Evolutionary conservation across 1,140 invertebrate species (phyloP).

Genomic region (Hestina assimilis): DNA sequence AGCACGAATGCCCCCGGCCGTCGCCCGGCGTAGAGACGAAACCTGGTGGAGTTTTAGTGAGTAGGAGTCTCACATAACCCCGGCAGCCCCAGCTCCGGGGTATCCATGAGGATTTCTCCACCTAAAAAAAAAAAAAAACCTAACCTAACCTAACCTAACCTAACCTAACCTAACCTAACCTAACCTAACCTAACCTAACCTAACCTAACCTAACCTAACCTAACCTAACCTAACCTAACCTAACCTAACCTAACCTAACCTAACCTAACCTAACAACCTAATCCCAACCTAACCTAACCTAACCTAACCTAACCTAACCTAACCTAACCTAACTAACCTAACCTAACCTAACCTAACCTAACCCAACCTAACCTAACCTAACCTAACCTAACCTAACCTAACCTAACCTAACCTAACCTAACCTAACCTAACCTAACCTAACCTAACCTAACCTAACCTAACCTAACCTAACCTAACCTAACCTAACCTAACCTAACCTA

Average conservation of each 20-base stretch:
- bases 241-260: conserved; percentile 10
- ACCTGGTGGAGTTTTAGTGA: too few relatives aligned
- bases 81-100: too few relatives aligned
- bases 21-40: too few relatives aligned
- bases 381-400: conserved; percentile 12
- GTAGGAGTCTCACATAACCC: too few relatives aligned
- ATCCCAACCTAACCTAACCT: conserved; percentile 11
- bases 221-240: conserved; percentile 12
- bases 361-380: conserved; percentile 14
- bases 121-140: too few relatives aligned
- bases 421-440: conserved; percentile 12
- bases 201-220: conserved; percentile 11
- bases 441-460: conserved; percentile 12
- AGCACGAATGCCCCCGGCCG: too few relatives aligned
- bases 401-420: conserved; percentile 11
- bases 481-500: conserved; percentile 11
- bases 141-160: conserved; percentile 12
- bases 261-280: conserved; percentile 10
- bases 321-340: conserved; percentile 19
- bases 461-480: conserved; percentile 12
- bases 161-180: conserved; percentile 10
- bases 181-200: conserved; percentile 11
- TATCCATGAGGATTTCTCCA: too few relatives aligned
- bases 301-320: conserved; percentile 12
- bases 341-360: conserved; percentile 13